Conservation (phyloP, 92 coral and sea anemone species). For the Phymanthus crucifer region DNA sequence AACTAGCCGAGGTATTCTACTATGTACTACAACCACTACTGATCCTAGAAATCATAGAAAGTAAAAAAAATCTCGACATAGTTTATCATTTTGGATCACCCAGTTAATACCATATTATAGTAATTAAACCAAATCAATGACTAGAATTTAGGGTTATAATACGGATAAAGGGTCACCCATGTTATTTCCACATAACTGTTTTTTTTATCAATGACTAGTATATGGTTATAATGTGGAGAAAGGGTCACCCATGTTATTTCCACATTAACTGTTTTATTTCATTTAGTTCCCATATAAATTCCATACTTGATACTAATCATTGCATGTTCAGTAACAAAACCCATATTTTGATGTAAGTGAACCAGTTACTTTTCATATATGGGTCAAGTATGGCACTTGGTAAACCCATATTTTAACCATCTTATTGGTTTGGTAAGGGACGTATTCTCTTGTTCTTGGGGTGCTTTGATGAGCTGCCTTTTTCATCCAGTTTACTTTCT, state of each 20-base stretch:
- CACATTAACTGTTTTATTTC: no score
- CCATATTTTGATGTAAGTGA: no score
- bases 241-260: no score
- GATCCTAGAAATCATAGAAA: background rate
- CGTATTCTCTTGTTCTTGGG: constrained; percentile 32
- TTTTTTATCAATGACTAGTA: no score
- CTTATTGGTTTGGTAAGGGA: no score
- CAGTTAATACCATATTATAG: background rate
- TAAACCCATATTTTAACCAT: no score
- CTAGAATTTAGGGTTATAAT: background rate
- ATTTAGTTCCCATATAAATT: no score
- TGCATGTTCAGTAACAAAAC: no score
- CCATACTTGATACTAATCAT: no score
- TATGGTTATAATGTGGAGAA: no score
- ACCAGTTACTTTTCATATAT: no score
- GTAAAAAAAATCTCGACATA: constrained; percentile 3
- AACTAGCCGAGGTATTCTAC: background rate
- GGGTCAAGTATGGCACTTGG: no score
- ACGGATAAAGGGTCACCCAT: background rate
- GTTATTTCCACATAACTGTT: background rate
- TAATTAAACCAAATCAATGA: constrained; percentile 1
- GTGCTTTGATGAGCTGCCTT: constrained; percentile 18
- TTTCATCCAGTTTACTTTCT: background rate
- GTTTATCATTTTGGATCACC: background rate
- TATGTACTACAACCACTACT: background rate